Percentiles rank a stretch among this genome's conserved stretches.
Evolutionary conservation across 1,140 invertebrate genomes (phyloP).

Genomic region (Bombus huntii): DNA sequence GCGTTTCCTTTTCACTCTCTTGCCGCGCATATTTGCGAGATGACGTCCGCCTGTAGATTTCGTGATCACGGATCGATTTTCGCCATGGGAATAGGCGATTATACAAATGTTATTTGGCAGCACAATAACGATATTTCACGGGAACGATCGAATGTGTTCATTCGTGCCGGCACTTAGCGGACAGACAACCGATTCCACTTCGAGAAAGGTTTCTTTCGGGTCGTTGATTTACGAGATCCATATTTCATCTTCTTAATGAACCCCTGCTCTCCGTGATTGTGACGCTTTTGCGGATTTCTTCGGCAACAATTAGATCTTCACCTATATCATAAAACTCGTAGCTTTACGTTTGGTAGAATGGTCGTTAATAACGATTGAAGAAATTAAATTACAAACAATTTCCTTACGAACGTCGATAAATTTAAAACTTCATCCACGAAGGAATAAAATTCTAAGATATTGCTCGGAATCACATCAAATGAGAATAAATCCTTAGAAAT

Average conservation of each 20-base stretch:
- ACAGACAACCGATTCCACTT: not conserved
- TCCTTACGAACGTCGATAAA: not conserved
- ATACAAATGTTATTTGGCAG: conserved; percentile 21
- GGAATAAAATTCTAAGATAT: not conserved
- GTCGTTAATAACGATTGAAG: not conserved
- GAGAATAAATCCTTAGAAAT: not conserved
- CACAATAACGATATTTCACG: conserved; percentile 48
- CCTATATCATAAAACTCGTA: not conserved
- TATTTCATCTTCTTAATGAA: conserved; percentile 24
- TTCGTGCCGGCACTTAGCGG: conserved; percentile 22
- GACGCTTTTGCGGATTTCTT: not conserved
- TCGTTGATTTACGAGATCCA: conserved; percentile 22
- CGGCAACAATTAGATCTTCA: not conserved
- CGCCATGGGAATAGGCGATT: conserved; percentile 38
- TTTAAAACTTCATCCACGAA: not conserved
- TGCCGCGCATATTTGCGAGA: conserved; percentile 50
- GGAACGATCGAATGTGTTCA: conserved; percentile 38
- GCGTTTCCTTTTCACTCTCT: not conserved
- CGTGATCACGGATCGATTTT: conserved; percentile 27
- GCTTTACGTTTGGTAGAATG: not conserved
- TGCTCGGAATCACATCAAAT: too few relatives aligned
- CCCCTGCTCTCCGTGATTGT: not conserved
- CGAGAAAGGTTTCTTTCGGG: not conserved
- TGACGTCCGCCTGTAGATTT: conserved; percentile 45
- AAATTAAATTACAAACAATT: not conserved